Base-by-base conservation (phyloP, 53 echinoderm and acorn worm species). In the Glandiceps talaboti region DNA sequence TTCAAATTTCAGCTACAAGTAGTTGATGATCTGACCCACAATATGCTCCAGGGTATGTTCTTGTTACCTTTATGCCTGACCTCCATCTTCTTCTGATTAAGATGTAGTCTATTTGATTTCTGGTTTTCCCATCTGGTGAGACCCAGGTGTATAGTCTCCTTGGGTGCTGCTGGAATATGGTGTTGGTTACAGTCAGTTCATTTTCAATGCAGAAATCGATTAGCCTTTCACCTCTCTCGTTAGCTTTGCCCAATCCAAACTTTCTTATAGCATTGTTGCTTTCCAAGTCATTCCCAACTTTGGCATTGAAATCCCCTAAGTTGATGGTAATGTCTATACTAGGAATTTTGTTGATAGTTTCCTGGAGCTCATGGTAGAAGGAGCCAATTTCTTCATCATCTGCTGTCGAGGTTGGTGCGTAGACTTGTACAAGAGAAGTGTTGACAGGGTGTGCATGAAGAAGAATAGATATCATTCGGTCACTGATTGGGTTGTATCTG, bases 221-320 rank as follows among this genome's bases (percentile, higher is more conserved):
- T 0, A 86, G 76, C 0, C 77, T 26, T 75, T 81, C 76, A 26
- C 86, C 82, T 31, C 81, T 86, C 27, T 85, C 73, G 27, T 81
- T 86, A 0, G 25, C 77, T 14, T 26, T 27, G 25, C 86, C 86
- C 1, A 45, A 81, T 1, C 86, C 86, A 31, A 81, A 75, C 1
- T 0, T 75, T 28, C 84, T 79, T 79, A 79, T 84, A 27, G 74
- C 31, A 25, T 29, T 85, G 1, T 80, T 81, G 28, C 73, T 30
- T 73, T 33, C 79, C n/a, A 81, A 81, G 29, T 76, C 76, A 45
- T 6, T 26, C 12, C 73, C 74, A 32, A 86, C 86, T 33, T 91
- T 85, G 1, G 91, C 91, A 85, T 83, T 91, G 33, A 86, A 25
- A 75, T 91, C 86, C 33, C 86, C 87, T 82, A 86, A 82, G 33